These are phyloP conservation scores for Melipona quadrifasciata DNA, from an alignment of 1,140 invertebrate species.

Conservation along the genomic window DNA sequence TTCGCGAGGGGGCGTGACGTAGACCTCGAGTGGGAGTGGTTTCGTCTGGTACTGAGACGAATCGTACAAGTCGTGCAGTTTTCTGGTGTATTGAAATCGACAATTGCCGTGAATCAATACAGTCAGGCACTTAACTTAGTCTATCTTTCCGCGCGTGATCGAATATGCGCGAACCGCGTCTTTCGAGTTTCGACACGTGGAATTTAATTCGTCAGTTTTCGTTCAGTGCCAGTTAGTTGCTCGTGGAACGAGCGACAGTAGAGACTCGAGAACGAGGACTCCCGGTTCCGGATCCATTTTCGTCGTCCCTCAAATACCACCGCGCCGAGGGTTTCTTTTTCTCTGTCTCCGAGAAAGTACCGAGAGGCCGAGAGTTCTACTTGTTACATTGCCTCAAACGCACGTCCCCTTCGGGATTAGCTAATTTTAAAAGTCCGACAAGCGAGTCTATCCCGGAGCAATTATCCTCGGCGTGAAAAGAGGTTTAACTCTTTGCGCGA, in stretches of 20 bases:
- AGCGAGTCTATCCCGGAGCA: not conserved
- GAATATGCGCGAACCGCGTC: no score
- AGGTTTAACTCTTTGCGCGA: not conserved
- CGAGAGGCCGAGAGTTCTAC: slow-evolving; percentile 32
- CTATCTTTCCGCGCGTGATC: no score
- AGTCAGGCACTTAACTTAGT: no score
- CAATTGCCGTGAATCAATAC: no score
- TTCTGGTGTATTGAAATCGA: no score
- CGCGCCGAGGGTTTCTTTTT: slow-evolving; percentile 35
- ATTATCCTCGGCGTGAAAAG: not conserved
- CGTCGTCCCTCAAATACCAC: slow-evolving; percentile 32
- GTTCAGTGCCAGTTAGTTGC: not conserved
- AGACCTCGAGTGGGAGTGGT: no score
- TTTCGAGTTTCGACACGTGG: no score
- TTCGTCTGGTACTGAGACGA: not conserved
- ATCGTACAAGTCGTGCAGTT: no score
- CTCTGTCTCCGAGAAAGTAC: not conserved
- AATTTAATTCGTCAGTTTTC: no score
- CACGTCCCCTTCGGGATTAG: slow-evolving; percentile 28
- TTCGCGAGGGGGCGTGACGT: no score
- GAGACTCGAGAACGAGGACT: slow-evolving; percentile 2
- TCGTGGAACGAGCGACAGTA: slow-evolving; percentile 7
- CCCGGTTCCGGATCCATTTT: slow-evolving; percentile 52
- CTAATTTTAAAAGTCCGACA: slow-evolving; percentile 32
- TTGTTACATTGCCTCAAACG: slow-evolving; percentile 29